Percentiles rank a stretch among this genome's conserved stretches.
Conservation (phyloP, 1,140 invertebrate species). For the Papilio machaon region DNA sequence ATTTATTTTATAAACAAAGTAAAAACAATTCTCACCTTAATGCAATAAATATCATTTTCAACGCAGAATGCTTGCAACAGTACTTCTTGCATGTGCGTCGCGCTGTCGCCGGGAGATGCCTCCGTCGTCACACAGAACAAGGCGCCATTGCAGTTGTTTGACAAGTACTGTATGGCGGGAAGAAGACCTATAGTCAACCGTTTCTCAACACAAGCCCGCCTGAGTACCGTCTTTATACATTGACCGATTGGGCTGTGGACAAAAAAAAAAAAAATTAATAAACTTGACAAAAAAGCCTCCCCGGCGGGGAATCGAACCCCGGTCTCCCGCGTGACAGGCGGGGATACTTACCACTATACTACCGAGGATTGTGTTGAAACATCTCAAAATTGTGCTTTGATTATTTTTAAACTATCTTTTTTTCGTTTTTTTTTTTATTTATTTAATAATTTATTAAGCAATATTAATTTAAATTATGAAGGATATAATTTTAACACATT, state of each 20-base stretch:
- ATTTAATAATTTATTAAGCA: background rate
- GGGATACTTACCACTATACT: conserved; percentile 40
- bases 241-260: conserved; percentile 76
- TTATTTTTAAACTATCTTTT: too few relatives aligned
- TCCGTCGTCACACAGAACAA: conserved; percentile 85
- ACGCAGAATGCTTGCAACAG: conserved; percentile 87
- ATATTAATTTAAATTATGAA: background rate
- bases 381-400: background rate
- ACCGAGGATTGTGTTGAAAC: conserved; percentile 27
- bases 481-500: conserved; percentile 20
- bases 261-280: conserved; percentile 55
- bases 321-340: conserved; percentile 40
- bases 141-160: conserved; percentile 83
- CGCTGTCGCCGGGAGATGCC: conserved; percentile 83
- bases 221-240: conserved; percentile 82
- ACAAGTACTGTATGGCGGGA: conserved; percentile 83
- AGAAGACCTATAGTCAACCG: conserved; percentile 84
- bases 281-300: conserved; percentile 41
- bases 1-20: conserved; percentile 21
- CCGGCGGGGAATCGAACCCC: conserved; percentile 42
- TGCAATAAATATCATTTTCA: conserved; percentile 86
- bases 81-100: conserved; percentile 85
- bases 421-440: too few relatives aligned
- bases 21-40: conserved; percentile 79
- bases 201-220: conserved; percentile 83